Evolutionary conservation across 2,113 vertebrate genomes (phyloP), one percentile per base, ranked within the genome.

Genomic region (Sorex araneus): DNA sequence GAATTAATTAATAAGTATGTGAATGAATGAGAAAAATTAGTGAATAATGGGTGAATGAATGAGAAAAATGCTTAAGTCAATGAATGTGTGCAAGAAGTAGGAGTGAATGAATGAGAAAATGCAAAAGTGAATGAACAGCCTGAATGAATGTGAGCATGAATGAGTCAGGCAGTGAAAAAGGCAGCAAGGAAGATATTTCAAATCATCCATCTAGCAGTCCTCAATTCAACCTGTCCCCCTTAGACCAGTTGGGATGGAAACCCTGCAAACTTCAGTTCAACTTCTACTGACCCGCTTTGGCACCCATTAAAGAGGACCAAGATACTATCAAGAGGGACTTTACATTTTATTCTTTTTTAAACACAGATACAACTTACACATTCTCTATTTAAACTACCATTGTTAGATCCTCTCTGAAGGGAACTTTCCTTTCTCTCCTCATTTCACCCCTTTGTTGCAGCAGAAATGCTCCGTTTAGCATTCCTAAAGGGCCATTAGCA

Each of bases 391-490:
- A 86, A 94, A 88, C 69, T 54, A 25, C 76, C 23, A 10, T 82
- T 93, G 86, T 82, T 23, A 27, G 71, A 16, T 18, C 86, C 69
- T 63, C 8, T 32, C 57, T 87, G 78, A 11, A 81, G 82, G 94
- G 79, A 92, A 57, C 7, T 86, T 85, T 84, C 89, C 87, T 84
- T 71, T 92, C 79, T 32, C 40, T 21, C 36, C 82, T 94, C 91
- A 84, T 95, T 94, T 93, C 60, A 40, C 34, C 34, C 40, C 69
- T 79, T 95, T 93, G 83, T 96, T 10, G 70, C 1, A 3, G 79
- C 21, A 71, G 75, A 94, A 97, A 94, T 92, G 95, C 82, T 92
- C 95, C 91, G 93, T 93, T 96, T 93, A 96, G 94, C 93, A 80
- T 94, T 94, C 93, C 90, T 70, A 97, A 95, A 96, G 16, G 64